Percentiles rank a stretch among this genome's conserved stretches.
phyloP scores from a whole-genome alignment of 2,888 invertebrate species.

The Cyaniris semiargus region DNA sequence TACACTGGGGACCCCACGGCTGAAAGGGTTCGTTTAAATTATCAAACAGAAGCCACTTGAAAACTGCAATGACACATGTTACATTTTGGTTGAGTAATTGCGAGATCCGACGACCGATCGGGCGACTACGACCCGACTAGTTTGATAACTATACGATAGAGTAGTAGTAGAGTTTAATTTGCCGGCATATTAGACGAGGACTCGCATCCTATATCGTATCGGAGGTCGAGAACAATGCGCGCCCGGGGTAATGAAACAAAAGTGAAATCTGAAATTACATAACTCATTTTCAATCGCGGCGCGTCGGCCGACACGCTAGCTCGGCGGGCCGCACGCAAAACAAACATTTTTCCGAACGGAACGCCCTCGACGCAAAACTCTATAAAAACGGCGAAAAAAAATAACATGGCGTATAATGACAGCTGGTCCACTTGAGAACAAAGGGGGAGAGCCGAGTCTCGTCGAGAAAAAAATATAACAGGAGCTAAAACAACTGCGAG shows the following conservation, averaged over 20 bases:
- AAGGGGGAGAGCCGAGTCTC: constrained; percentile 78
- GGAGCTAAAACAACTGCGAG: constrained; percentile 75
- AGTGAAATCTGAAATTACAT: constrained; percentile 63
- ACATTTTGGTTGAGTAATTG: constrained; percentile 55
- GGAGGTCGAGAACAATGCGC: constrained; percentile 53
- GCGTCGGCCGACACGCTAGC: constrained; percentile 75
- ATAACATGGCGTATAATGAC: constrained; percentile 82
- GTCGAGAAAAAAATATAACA: constrained; percentile 78
- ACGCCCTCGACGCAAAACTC: constrained; percentile 78
- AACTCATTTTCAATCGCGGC: constrained; percentile 71
- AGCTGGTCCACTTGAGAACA: constrained; percentile 82
- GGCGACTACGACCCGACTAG: constrained; percentile 41
- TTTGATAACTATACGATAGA: constrained; percentile 32
- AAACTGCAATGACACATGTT: constrained; percentile 77
- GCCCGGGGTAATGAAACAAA: constrained; percentile 56
- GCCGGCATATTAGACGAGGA: constrained; percentile 35
- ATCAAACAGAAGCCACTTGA: constrained; percentile 74
- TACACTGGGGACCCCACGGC: constrained; percentile 53
- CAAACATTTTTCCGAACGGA: constrained; percentile 79
- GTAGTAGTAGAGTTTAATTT: constrained; percentile 38
- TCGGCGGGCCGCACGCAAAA: constrained; percentile 78
- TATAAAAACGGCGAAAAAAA: constrained; percentile 79
- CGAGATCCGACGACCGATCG: constrained; percentile 45
- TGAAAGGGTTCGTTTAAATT: constrained; percentile 70
- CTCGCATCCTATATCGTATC: constrained; percentile 37